Evolutionary conservation across 2,113 vertebrate genomes (phyloP).

Genomic region (Cranoglanis bouderius): DNA sequence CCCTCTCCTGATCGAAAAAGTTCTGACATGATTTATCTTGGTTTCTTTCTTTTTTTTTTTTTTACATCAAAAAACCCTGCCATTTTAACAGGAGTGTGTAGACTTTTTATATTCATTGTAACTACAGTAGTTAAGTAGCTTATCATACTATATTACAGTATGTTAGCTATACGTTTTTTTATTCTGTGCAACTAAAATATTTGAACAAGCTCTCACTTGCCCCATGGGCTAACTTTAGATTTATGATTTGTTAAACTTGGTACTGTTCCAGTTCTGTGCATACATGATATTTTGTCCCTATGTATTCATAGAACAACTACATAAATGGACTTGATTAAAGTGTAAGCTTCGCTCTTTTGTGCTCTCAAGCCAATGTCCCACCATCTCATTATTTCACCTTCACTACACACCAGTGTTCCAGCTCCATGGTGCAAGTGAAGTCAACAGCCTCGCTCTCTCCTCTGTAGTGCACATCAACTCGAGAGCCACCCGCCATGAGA

Average conservation of each 20-base stretch:
- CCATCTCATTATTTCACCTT: neutral
- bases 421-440: neutral
- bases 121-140: neutral
- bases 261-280: too few species aligned
- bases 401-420: neutral
- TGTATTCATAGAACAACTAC: neutral
- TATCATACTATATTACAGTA: neutral
- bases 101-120: neutral
- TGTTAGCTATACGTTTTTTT: neutral
- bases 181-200: neutral
- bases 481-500: slow-evolving; percentile 9
- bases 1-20: too few species aligned
- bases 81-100: too few species aligned
- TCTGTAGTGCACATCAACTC: neutral
- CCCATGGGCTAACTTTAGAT: neutral
- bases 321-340: neutral
- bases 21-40: too few species aligned
- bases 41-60: too few species aligned
- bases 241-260: neutral
- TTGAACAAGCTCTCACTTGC: too few species aligned
- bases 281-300: neutral
- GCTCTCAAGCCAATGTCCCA: neutral
- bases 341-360: neutral
- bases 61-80: too few species aligned
- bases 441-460: slow-evolving; percentile 5